A percentile compares a stretch with the other conserved stretches of the same genome.
Evolutionary conservation across 2,113 vertebrate species (phyloP).

Genomic region (Hippopotamus amphibius): DNA sequence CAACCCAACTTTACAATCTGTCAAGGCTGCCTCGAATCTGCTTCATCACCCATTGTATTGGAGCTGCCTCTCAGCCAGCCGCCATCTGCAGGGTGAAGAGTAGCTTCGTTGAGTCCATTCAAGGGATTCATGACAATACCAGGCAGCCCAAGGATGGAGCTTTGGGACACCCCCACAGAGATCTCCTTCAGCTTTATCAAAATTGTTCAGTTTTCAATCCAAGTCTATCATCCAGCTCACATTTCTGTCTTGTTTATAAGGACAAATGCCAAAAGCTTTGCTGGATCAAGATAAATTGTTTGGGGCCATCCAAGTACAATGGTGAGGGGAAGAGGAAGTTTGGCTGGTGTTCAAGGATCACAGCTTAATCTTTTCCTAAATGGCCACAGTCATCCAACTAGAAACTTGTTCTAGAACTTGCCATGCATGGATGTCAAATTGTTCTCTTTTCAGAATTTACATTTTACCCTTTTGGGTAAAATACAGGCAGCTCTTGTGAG

Average conservation of each 20-base stretch:
- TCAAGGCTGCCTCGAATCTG: constrained; percentile 60
- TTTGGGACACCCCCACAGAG: neutral
- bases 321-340: neutral
- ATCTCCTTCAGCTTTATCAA: neutral
- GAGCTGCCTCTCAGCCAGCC: neutral
- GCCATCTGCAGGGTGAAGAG: constrained; percentile 4
- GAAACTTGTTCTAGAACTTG: constrained; percentile 53
- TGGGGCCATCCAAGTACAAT: neutral
- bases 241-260: neutral
- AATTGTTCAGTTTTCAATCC: neutral
- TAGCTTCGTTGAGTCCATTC: neutral
- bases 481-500: neutral
- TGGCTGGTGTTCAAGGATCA: constrained; percentile 39
- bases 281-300: neutral
- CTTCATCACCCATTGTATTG: neutral
- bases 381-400: neutral
- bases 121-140: neutral
- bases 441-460: constrained; percentile 17
- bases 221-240: neutral
- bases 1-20: constrained; percentile 74
- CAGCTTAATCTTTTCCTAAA: constrained; percentile 49
- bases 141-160: neutral
- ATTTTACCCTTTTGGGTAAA: neutral
- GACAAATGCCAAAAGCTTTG: constrained; percentile 31
- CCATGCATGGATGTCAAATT: constrained; percentile 25